Evolutionary conservation across 2,888 invertebrate species (phyloP).

Genomic region (Agrochola circellaris): DNA sequence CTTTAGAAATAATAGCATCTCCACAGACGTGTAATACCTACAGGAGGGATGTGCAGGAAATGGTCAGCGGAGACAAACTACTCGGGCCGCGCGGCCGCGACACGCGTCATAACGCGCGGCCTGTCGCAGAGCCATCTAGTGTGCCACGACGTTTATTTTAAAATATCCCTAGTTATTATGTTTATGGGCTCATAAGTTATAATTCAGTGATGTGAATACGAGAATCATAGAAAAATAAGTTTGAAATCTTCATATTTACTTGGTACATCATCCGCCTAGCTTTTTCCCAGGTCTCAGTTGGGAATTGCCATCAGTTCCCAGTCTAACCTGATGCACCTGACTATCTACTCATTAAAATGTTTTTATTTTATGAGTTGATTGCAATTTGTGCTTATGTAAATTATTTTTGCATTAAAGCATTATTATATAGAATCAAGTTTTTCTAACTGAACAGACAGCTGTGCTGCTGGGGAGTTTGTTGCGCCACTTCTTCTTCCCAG

Average conservation of each 20-base stretch:
- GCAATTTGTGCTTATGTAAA: too few relatives aligned
- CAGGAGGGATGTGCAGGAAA: constrained; percentile 85
- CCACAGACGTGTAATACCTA: constrained; percentile 59
- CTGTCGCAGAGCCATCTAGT: constrained; percentile 55
- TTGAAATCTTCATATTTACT: too few relatives aligned
- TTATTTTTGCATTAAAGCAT: too few relatives aligned
- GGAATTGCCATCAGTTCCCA: too few relatives aligned
- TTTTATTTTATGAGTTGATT: too few relatives aligned
- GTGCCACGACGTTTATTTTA: constrained; percentile 56
- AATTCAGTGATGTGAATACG: background rate
- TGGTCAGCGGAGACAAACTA: constrained; percentile 88
- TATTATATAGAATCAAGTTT: too few relatives aligned
- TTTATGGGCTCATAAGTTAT: constrained; percentile 19
- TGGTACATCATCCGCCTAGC: background rate
- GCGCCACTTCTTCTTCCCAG: too few relatives aligned
- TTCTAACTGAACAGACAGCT: too few relatives aligned
- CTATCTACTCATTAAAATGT: too few relatives aligned
- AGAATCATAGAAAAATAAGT: background rate
- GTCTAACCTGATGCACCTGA: background rate
- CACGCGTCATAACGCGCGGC: constrained; percentile 88
- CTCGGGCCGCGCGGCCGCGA: constrained; percentile 76
- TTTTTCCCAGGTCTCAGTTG: background rate
- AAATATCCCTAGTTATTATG: constrained; percentile 40
- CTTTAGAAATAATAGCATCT: constrained; percentile 39
- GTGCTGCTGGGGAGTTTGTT: too few relatives aligned